Evolutionary conservation across 2,113 vertebrate species (phyloP).

Genomic region (Bufo bufo): DNA sequence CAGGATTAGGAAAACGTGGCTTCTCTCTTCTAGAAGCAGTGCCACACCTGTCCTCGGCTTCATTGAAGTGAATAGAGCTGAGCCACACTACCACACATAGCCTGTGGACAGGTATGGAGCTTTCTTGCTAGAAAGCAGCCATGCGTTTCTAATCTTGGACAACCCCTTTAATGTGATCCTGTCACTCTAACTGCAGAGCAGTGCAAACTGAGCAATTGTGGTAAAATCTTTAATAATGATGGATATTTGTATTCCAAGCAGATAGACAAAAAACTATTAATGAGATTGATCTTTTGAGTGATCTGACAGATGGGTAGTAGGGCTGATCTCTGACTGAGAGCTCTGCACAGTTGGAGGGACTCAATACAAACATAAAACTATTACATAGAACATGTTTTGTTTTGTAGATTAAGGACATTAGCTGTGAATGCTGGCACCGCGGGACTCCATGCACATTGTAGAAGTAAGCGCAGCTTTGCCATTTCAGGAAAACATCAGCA

Average conservation of each 20-base stretch:
- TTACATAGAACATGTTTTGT: background rate
- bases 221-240: background rate
- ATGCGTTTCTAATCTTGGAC: too few species aligned
- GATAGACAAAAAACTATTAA: background rate
- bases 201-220: background rate
- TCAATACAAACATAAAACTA: background rate
- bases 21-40: too few species aligned
- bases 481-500: background rate
- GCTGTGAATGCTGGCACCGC: background rate
- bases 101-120: too few species aligned
- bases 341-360: background rate
- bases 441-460: background rate
- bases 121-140: too few species aligned
- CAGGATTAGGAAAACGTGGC: too few species aligned
- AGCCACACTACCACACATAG: too few species aligned
- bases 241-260: background rate
- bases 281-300: background rate
- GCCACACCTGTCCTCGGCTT: too few species aligned
- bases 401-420: constrained; percentile 3
- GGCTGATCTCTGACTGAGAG: background rate
- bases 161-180: too few species aligned
- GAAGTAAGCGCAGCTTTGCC: background rate
- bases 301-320: background rate
- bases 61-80: too few species aligned
- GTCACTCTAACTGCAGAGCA: too few species aligned